phyloP scores from a whole-genome alignment of 1,140 invertebrate species.

The Mya arenaria region DNA sequence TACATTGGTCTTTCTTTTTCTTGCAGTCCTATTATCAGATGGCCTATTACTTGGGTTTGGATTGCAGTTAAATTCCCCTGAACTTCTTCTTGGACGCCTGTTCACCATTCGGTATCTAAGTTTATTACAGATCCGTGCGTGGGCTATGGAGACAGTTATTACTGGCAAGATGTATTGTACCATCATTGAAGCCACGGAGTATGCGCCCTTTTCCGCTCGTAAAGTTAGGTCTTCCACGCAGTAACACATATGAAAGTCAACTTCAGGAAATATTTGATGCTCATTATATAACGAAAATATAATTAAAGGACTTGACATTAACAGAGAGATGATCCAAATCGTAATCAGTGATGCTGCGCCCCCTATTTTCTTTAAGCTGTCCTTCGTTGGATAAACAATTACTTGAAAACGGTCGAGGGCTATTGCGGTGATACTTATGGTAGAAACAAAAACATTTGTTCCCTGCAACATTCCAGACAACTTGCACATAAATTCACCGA shows the following conservation, averaged over 20 bases:
- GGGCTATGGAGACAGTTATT: conserved; percentile 87
- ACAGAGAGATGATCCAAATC: conserved; percentile 90
- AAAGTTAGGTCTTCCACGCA: conserved; percentile 75
- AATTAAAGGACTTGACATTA: conserved; percentile 90
- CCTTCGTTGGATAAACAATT: conserved; percentile 92
- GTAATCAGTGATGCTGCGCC: conserved; percentile 86
- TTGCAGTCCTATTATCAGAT: conserved; percentile 79
- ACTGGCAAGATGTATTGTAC: conserved; percentile 93
- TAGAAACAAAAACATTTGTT: conserved; percentile 93
- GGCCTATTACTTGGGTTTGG: conserved; percentile 67
- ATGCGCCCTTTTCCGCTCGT: conserved; percentile 88
- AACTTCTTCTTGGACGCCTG: not conserved
- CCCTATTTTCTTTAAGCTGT: conserved; percentile 88
- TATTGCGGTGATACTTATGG: conserved; percentile 94
- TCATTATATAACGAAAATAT: conserved; percentile 84
- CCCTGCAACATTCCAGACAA: conserved; percentile 90
- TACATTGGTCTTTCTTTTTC: conserved; percentile 90
- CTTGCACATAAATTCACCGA: conserved; percentile 86
- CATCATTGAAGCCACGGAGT: conserved; percentile 90
- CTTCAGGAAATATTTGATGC: conserved; percentile 79
- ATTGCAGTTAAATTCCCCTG: not conserved
- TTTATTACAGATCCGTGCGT: conserved; percentile 84
- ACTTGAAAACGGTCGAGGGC: conserved; percentile 91
- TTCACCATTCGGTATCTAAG: conserved; percentile 81
- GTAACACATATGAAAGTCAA: conserved; percentile 84